Base-by-base conservation (phyloP, 2,113 vertebrate genomes). In the Cettia cetti region DNA sequence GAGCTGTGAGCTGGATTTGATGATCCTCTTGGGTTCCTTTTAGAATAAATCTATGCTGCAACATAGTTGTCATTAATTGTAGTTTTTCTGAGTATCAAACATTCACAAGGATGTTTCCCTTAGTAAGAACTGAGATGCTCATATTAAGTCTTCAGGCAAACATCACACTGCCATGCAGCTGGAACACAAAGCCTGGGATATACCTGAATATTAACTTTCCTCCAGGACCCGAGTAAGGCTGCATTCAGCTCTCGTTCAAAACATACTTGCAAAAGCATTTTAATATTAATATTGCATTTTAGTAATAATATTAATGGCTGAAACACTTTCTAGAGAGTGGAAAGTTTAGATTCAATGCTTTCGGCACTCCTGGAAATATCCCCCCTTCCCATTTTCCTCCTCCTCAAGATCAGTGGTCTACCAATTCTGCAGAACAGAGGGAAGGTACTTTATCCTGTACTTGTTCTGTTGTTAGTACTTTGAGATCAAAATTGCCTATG, bases 331-430 rank as follows among this genome's bases (percentile, higher is more conserved):
- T 35, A 76, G 61, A 39, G 42, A 68, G 57, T 4, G 22, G 11
- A 56, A 82, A 49, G 30, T 35, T 44, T 64, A 30, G 14, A 64
- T 39, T 74, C 12, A 69, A 70, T 19, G 19, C 10, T 17, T 54
- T 49, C 39, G 33, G 28, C 10, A 69, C 1, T 9, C 13, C 24
- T 17, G 10, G 30, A 77, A 77, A 83, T 31, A 86, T 3, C 4
- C 4, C 2, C 6, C 6, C 1, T 6, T 13, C 9, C 30, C 3
- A 0, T 57, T 33, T 54, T 53, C 9, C 21, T 80, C 10, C 10
- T 79, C 33, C 26, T 76, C 31, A 72, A 23, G 21, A 53, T 24
- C 44, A 61, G 49, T 0, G 1, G 31, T 53, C 27, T 57, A 60
- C 16, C 24, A 60, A 12, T 56, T 64, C 22, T 53, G 40, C 37